Percentiles rank a stretch among this genome's conserved stretches.
Evolutionary conservation across 1,140 invertebrate species (phyloP).

Genomic region (Drosophila dunni): DNA sequence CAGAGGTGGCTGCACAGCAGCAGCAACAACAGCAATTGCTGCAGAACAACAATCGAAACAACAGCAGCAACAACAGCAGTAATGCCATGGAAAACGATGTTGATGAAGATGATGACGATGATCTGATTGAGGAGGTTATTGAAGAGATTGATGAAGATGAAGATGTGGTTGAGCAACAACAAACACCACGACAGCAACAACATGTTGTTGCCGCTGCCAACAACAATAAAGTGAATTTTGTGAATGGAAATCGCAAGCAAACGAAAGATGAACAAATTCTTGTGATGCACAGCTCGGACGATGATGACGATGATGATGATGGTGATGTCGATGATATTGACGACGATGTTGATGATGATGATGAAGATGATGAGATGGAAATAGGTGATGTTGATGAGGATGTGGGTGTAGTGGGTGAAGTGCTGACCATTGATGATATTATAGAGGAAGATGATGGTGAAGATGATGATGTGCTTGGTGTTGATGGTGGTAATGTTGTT

Average conservation of each 20-base stretch:
- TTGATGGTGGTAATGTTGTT: constrained; percentile 7
- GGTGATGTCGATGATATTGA: constrained; percentile 34
- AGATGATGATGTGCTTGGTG: constrained; percentile 40
- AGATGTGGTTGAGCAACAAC: constrained; percentile 21
- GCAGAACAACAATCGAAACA: constrained; percentile 15
- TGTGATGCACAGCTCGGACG: constrained; percentile 53
- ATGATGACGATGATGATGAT: constrained; percentile 43
- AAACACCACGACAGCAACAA: background rate
- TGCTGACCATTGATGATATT: constrained; percentile 62
- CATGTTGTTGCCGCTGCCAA: background rate
- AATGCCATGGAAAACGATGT: constrained; percentile 8
- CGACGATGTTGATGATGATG: constrained; percentile 21
- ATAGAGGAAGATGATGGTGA: constrained; percentile 68
- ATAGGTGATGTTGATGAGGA: constrained; percentile 21
- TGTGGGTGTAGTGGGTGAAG: constrained; percentile 22
- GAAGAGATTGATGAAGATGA: constrained; percentile 48
- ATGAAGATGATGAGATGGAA: constrained; percentile 14
- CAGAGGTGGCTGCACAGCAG: constrained; percentile 37
- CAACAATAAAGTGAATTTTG: constrained; percentile 26
- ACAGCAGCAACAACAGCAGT: constrained; percentile 24
- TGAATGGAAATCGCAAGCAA: constrained; percentile 34
- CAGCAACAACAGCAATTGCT: constrained; percentile 17
- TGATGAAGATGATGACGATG: constrained; percentile 41
- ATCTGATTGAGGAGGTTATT: constrained; percentile 50
- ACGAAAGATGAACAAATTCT: constrained; percentile 5